Conservation (phyloP, 2,797 vertebrate genomes). For the Holocentrus rufus region DNA sequence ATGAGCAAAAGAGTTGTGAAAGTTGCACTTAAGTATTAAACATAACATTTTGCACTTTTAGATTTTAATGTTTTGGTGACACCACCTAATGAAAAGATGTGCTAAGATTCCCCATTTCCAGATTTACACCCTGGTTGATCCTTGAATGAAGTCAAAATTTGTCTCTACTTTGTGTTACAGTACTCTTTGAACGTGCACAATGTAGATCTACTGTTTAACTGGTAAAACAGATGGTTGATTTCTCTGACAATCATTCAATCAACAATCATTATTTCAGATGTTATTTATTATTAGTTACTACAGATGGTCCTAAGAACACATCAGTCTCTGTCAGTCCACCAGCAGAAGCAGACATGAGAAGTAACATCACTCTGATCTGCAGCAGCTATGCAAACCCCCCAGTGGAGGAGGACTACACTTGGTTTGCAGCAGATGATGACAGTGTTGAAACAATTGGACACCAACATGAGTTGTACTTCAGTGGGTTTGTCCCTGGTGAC, state of each 20-base stretch:
- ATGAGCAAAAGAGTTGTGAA: neutral
- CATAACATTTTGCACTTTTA: neutral
- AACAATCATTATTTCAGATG: too few relatives aligned
- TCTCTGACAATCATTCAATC: too few relatives aligned
- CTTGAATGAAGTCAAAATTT: too few relatives aligned
- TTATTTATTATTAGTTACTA: slow-evolving; percentile 11
- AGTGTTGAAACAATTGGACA: neutral
- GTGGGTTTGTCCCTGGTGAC: neutral
- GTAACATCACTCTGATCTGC: slow-evolving; percentile 48
- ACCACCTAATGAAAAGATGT: neutral
- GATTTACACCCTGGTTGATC: too few relatives aligned
- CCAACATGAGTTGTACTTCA: neutral
- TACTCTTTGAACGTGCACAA: neutral
- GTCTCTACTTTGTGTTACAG: neutral
- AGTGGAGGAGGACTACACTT: slow-evolving; percentile 50
- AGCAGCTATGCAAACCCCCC: slow-evolving; percentile 57
- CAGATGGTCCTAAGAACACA: slow-evolving; percentile 60
- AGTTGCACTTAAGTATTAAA: neutral
- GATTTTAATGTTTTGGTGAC: slow-evolving; percentile 9
- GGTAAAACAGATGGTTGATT: neutral
- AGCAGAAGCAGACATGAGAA: neutral
- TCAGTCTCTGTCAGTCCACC: slow-evolving; percentile 24
- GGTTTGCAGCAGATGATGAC: slow-evolving; percentile 43
- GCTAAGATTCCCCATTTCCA: too few relatives aligned
- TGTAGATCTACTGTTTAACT: neutral